Conservation (phyloP, 2,888 invertebrate species). For the Hydrotaea diabolus region DNA sequence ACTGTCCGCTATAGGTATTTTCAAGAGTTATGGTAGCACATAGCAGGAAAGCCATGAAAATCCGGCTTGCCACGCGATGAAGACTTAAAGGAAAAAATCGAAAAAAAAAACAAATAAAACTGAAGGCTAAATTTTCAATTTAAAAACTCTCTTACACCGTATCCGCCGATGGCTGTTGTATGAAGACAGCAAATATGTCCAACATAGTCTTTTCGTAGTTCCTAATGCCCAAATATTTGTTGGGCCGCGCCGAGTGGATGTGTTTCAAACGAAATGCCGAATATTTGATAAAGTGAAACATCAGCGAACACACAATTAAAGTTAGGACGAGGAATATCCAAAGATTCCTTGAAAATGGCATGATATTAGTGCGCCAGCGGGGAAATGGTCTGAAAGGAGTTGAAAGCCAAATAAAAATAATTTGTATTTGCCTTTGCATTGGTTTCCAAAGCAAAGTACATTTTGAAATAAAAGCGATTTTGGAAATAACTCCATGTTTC, state of each 20-base stretch:
- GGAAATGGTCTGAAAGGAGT: slow-evolving; percentile 72
- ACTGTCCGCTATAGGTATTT: slow-evolving; percentile 78
- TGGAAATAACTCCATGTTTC: no score
- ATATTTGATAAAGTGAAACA: slow-evolving; percentile 72
- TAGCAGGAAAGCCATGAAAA: slow-evolving; percentile 75
- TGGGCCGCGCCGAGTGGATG: not conserved
- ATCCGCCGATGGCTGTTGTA: slow-evolving; percentile 77
- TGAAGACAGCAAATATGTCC: slow-evolving; percentile 77
- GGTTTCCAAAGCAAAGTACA: no score
- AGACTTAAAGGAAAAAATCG: slow-evolving; percentile 68
- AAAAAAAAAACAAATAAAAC: no score
- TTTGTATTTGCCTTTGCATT: no score
- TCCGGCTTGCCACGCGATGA: slow-evolving; percentile 72
- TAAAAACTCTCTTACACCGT: slow-evolving; percentile 68
- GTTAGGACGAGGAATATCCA: slow-evolving; percentile 73
- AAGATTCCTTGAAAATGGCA: slow-evolving; percentile 74
- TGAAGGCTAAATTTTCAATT: not conserved
- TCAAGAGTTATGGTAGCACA: slow-evolving; percentile 78
- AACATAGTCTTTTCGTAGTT: slow-evolving; percentile 70
- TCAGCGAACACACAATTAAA: slow-evolving; percentile 71
- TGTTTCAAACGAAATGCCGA: slow-evolving; percentile 64
- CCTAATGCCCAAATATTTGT: slow-evolving; percentile 59
- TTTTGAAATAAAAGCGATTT: no score
- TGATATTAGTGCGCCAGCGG: slow-evolving; percentile 75
- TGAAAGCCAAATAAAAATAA: no score